These are phyloP conservation scores for Bos javanicus DNA, from an alignment of 2,113 vertebrate genomes.

Conservation along the genomic window DNA sequence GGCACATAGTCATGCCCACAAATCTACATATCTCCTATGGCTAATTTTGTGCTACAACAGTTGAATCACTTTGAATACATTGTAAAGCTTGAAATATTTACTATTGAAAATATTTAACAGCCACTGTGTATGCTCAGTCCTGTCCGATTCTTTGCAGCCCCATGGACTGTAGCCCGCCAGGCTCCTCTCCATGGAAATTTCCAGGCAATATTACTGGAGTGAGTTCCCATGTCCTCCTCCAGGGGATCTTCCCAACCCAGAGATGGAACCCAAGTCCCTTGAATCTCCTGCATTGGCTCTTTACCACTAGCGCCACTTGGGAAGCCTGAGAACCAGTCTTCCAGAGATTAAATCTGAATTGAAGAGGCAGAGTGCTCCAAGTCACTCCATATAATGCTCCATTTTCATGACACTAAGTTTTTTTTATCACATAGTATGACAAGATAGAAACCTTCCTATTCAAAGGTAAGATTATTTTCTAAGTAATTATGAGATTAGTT, in stretches of 20 bases:
- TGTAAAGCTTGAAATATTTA: background rate
- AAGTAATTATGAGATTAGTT: background rate
- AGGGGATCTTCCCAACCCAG: background rate
- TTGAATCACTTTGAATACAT: background rate
- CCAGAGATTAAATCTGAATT: background rate
- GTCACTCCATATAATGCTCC: background rate
- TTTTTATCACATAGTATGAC: background rate
- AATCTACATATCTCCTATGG: background rate
- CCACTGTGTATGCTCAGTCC: background rate
- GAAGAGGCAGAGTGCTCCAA: background rate
- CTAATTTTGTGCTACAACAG: background rate
- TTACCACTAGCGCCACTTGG: background rate
- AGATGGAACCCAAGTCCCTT: background rate
- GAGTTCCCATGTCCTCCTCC: background rate
- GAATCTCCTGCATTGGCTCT: background rate
- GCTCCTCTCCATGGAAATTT: background rate
- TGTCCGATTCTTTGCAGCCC: background rate
- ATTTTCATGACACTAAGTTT: background rate
- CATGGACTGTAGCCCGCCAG: background rate
- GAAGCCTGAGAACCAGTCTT: background rate
- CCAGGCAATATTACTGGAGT: background rate
- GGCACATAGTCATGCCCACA: background rate
- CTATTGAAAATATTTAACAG: background rate
- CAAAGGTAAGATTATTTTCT: background rate
- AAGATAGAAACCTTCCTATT: background rate